Base-by-base conservation (phyloP, 2,888 invertebrate genomes). In the Tortricodes alternella region DNA sequence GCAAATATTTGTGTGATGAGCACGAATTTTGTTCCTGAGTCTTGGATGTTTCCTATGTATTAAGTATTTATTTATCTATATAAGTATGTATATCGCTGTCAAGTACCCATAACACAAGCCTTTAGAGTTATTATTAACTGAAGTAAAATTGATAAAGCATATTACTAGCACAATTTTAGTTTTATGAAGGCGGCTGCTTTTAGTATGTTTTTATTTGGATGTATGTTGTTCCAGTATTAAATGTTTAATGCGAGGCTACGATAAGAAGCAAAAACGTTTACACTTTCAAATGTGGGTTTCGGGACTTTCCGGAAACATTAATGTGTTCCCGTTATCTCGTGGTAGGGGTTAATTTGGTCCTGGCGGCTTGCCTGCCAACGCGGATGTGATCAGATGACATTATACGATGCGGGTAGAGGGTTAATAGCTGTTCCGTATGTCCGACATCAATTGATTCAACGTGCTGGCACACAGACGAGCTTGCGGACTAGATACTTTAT, bases 331-430 rank as follows among this genome's bases (percentile, higher is more conserved):
- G 34, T 43, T 18, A 13, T 15, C n/a, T 18, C 9, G 16, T 34
- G 32, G 51, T 57, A 39, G 21, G 49, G 51, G 57, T 39, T 44
- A 46, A 57, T 44, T 50, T 41, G 41, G 9, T 35, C 43, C 57
- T 46, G 46, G 55, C 51, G 50, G 19, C 34, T 18, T 43, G 39
- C 62, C 62, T 74, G 80, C 77, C 80, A 81, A 83, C 78, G 65
- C 84, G 85, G 84, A 85, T 79, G 74, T 72, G 70, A 66, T 62
- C 62, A 62, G 61, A 65, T 73, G 74, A 74, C 77, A 78, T 74
- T 73, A 73, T 67, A 76, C 74, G 77, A 83, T 77, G 75, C 82
- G 77, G 81, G 73, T 64, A 61, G 61, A 56, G 66, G 66, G 74
- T 73, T 74, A 73, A 75, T 68, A 65, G 69, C 63, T 69, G 68